phyloP scores from a whole-genome alignment of 2,888 invertebrate genomes.

The Imbricaverruca yamaguchii region DNA sequence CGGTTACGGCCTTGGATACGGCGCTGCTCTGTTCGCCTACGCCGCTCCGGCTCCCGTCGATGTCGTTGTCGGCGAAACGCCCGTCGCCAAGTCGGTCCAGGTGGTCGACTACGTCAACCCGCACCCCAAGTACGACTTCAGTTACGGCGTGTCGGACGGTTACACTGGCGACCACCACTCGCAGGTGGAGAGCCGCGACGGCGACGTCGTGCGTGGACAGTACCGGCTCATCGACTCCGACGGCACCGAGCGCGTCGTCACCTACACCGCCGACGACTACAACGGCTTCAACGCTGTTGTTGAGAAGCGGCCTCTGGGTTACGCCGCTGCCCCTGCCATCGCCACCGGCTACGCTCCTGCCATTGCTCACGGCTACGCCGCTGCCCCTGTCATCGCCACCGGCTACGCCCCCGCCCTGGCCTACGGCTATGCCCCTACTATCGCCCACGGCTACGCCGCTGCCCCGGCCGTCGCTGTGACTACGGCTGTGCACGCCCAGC shows the following conservation, averaged over 20 bases:
- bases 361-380: background rate
- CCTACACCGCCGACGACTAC: conserved; percentile 31
- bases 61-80: conserved; percentile 5
- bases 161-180: conserved; percentile 25
- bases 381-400: background rate
- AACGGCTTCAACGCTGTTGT: conserved; percentile 34
- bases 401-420: background rate
- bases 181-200: conserved; percentile 25
- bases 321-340: conserved; percentile 12
- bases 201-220: conserved; percentile 23
- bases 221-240: conserved; percentile 24
- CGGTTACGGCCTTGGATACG: background rate
- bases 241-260: conserved; percentile 28
- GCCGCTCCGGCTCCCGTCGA: background rate
- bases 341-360: background rate
- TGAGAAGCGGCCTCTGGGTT: conserved; percentile 33
- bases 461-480: conserved; percentile 21
- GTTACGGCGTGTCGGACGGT: conserved; percentile 22
- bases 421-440: conserved; percentile 9
- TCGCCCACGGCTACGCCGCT: conserved; percentile 8
- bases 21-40: background rate
- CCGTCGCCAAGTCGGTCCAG: background rate
- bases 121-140: conserved; percentile 25
- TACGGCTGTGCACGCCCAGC: background rate
- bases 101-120: conserved; percentile 22